These are phyloP conservation scores for Temnothorax ravouxi DNA, from an alignment of 2,888 invertebrate species.

Conservation along the genomic window DNA sequence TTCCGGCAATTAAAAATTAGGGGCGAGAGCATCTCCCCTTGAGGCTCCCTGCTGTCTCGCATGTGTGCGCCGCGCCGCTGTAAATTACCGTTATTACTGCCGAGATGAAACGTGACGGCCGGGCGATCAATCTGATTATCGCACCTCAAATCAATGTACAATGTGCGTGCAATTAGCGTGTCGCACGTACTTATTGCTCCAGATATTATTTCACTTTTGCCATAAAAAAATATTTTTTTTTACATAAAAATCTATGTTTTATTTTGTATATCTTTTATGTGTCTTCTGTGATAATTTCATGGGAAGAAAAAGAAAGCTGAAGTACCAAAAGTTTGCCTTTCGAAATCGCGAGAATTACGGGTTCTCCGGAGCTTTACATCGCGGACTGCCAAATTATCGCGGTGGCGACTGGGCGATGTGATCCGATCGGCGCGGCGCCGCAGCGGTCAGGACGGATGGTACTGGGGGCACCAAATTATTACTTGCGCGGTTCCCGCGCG, in stretches of 20 bases:
- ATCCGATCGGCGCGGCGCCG: slow-evolving; percentile 59
- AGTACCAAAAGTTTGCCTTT: not conserved
- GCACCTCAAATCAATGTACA: not conserved
- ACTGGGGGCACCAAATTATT: slow-evolving; percentile 59
- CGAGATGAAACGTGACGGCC: not conserved
- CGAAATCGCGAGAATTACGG: not conserved
- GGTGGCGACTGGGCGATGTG: slow-evolving; percentile 39
- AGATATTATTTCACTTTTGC: not conserved
- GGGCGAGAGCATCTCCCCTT: slow-evolving; percentile 17
- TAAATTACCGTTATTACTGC: not conserved
- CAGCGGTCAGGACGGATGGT: slow-evolving; percentile 15
- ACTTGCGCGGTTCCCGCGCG: slow-evolving; percentile 51
- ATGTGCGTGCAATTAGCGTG: not conserved
- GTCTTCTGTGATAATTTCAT: not conserved
- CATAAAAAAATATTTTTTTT: not conserved
- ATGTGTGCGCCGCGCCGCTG: not conserved
- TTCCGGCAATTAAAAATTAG: slow-evolving; percentile 28
- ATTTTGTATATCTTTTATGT: not conserved
- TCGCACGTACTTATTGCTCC: not conserved
- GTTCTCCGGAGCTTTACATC: slow-evolving; percentile 40
- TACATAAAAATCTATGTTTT: too few relatives aligned
- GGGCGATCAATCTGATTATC: not conserved
- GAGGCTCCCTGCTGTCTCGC: not conserved
- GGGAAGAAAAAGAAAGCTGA: not conserved
- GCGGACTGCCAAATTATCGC: slow-evolving; percentile 59